Evolutionary conservation across 2,113 vertebrate genomes (phyloP), one percentile per base, ranked within the genome.

Genomic region (Syngnathoides biaculeatus): DNA sequence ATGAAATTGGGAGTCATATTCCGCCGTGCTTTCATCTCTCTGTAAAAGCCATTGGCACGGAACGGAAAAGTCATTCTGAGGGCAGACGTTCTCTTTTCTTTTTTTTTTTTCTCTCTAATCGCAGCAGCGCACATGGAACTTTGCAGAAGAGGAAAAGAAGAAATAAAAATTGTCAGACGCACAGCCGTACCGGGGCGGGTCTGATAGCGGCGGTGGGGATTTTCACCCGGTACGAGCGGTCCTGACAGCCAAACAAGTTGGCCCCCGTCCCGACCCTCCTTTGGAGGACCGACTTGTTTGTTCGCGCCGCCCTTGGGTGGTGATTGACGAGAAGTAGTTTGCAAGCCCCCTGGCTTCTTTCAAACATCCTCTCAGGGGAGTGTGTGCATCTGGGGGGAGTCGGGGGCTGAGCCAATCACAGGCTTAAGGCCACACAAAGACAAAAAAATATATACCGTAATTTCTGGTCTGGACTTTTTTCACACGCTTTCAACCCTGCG

Each of bases 241-340:
- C 79, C 53, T 77, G 59, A 65, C 38, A 68, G 67, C 48, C 48
- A 62, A 58, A 40, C 78, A 78, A 60, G 45, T 52, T 75, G 71
- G 67, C 47, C 69, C 53, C 65, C 27, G 65, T 43, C 63, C 63
- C 19, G 48, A 26, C 77, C 43, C 74, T 87, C 84, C 75, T 68
- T 40, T 10, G 82, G 82, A 84, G 81, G 83, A 35, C 65, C 63
- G 42, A 53, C 82, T 45, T 74, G 73, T 88, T 87, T 83, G 82
- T 83, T 84, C 78, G 75, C 13, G 69, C 58, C 70, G 84, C 82
- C 87, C 80, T 78, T 22, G 14, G 73, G 79, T 78, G 68, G 77
- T 82, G 72, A 86, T 85, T 79, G 84, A 75, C 57, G 74, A 79
- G 77, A 74, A 69, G 61, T 6, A 68, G 70, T 79, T 71, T 73